Evolutionary conservation across 2,888 invertebrate genomes (phyloP), one percentile per base, ranked within the genome.

Genomic region (Incurvaria masculella): DNA sequence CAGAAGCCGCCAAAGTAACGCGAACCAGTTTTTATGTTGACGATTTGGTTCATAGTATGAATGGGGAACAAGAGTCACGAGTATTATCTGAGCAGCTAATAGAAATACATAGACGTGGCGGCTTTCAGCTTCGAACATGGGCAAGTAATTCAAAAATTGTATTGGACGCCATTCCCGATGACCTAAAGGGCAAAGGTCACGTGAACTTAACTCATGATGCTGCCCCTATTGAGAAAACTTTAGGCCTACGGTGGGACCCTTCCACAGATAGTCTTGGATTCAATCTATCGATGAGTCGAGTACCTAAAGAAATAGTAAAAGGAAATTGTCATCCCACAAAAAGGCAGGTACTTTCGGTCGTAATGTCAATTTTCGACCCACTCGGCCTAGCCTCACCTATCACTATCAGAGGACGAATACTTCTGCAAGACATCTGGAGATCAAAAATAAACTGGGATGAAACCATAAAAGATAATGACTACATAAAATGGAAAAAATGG

Each of bases 21-120:
- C n/a, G n/a, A n/a, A n/a, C n/a, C n/a, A n/a, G n/a, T n/a, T n/a
- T n/a, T 17, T 52, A 54, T 26, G 42, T 51, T 4, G 53, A 53
- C 20, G 55, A 55, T 41, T 51, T 48, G 43, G 16, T 51, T 3
- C 19, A 48, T 4, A 51, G 48, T n/a, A 43, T 45, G 17, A 21
- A 50, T 1, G 45, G 21, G n/a, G 40, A 18, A 19, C 45, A 48
- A 20, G 45, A 49, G 4, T 21, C 11, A 41, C 8, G 33, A 33
- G 11, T 8, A 33, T 33, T 8, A 33, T 33, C n/a, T 4, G 33
- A 33, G 14, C 11, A 33, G 3, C 11, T 33, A 33, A 33, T 14
- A 8, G 14, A 14, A n/a, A 33, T 33, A 33, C 33, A 33, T 14
- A 33, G 14, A 14, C 3, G 11, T 33, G 33, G 33, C 14, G 33